Conservation (phyloP, 2,113 vertebrate genomes). For the Amblyornis subalaris region DNA sequence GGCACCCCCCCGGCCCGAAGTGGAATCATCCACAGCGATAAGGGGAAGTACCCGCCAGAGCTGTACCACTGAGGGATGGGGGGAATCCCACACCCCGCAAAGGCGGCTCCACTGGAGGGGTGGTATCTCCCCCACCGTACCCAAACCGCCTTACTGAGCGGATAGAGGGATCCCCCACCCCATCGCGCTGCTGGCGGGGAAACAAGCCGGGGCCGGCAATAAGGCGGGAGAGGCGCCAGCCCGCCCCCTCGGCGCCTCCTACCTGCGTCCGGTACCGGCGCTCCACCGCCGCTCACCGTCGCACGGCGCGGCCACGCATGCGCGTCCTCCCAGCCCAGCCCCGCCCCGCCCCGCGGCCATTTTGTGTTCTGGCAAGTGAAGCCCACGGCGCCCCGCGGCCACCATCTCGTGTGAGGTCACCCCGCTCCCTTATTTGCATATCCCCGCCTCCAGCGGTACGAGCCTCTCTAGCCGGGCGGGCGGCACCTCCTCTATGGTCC, state of each 20-base stretch:
- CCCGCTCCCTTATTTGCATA: rapidly evolving
- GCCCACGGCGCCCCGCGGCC: not conserved
- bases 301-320: rapidly evolving
- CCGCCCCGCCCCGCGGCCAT: not conserved
- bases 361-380: not conserved
- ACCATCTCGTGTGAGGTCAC: not conserved
- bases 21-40: not conserved
- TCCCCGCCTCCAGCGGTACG: rapidly evolving
- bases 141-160: rapidly evolving
- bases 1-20: not conserved
- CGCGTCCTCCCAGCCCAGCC: rapidly evolving
- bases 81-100: rapidly evolving
- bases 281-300: not conserved
- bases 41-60: rapidly evolving
- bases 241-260: not conserved
- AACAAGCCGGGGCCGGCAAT: not conserved
- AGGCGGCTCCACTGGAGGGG: not conserved
- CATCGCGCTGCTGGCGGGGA: not conserved
- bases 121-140: too few species aligned
- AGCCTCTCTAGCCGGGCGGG: rapidly evolving
- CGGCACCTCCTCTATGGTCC: rapidly evolving
- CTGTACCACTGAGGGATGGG: not conserved
- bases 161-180: rapidly evolving
- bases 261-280: not conserved
- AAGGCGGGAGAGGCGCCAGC: not conserved